These are phyloP conservation scores for Eumeta japonica DNA, from an alignment of 1,140 invertebrate species.

Conservation along the genomic window DNA sequence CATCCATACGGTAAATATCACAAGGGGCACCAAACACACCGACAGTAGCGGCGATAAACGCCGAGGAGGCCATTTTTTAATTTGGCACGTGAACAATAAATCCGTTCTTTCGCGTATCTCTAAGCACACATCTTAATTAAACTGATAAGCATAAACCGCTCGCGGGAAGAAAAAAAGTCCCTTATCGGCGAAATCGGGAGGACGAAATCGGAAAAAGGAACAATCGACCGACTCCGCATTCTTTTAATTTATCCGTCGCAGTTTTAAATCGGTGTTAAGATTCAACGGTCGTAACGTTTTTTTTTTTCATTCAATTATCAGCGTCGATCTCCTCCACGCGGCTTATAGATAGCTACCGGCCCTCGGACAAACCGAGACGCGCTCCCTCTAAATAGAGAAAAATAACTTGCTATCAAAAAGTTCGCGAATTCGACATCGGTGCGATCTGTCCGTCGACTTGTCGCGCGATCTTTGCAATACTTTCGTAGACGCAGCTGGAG, in stretches of 20 bases:
- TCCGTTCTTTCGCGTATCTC: too few relatives aligned
- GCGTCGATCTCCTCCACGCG: slow-evolving; percentile 35
- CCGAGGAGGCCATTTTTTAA: too few relatives aligned
- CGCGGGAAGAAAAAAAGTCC: slow-evolving; percentile 21
- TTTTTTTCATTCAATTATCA: slow-evolving; percentile 49
- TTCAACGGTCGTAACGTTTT: slow-evolving; percentile 40
- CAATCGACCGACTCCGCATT: slow-evolving; percentile 30
- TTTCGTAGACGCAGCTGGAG: too few relatives aligned
- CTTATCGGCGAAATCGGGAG: slow-evolving; percentile 23
- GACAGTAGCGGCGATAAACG: too few relatives aligned
- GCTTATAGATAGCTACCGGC: slow-evolving; percentile 36
- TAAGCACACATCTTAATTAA: too few relatives aligned
- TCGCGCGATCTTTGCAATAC: too few relatives aligned
- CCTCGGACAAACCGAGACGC: slow-evolving; percentile 23
- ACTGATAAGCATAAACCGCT: too few relatives aligned
- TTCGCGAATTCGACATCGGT: too few relatives aligned
- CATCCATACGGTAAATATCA: too few relatives aligned
- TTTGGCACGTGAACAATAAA: too few relatives aligned
- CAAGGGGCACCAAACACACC: too few relatives aligned
- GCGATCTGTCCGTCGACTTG: too few relatives aligned
- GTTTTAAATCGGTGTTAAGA: slow-evolving; percentile 48
- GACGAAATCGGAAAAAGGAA: slow-evolving; percentile 32
- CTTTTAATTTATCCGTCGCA: slow-evolving; percentile 50
- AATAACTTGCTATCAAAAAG: slow-evolving; percentile 10
- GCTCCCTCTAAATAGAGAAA: slow-evolving; percentile 15